Conservation (phyloP, 35 echinoderm and acorn worm genomes). For the Ptychodera flava region DNA sequence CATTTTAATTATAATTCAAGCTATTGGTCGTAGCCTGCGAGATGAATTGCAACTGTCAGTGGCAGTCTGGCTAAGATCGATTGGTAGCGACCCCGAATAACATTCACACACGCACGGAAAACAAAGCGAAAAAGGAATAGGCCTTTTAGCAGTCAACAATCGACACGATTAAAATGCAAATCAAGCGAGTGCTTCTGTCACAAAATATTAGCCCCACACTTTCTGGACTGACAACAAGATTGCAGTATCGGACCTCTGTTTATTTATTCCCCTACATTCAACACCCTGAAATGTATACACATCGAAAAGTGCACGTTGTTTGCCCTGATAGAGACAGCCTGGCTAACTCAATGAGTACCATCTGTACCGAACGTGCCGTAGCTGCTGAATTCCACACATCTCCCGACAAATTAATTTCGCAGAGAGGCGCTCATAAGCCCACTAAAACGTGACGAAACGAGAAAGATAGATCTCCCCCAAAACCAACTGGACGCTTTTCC, state of each 20-base stretch:
- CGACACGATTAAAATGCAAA: not conserved
- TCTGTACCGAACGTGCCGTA: not conserved
- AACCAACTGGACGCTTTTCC: too few relatives aligned
- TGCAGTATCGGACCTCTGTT: not conserved
- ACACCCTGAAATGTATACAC: not conserved
- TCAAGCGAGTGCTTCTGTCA: not conserved
- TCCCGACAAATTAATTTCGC: not conserved
- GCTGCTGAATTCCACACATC: not conserved
- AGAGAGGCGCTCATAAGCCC: not conserved
- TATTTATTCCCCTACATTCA: not conserved
- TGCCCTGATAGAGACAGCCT: not conserved
- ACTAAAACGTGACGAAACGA: not conserved
- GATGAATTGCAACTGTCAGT: not conserved
- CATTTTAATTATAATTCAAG: not conserved
- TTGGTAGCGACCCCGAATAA: not conserved
- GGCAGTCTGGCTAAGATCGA: not conserved
- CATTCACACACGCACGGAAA: not conserved
- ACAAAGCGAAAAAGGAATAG: not conserved
- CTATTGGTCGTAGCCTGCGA: not conserved
- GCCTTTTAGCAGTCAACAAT: not conserved
- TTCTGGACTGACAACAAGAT: not conserved
- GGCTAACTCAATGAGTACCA: not conserved
- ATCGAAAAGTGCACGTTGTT: not conserved
- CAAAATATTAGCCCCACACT: not conserved
- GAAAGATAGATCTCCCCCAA: not conserved